These are phyloP conservation scores for Cossypha heuglini DNA, from an alignment of 2,797 vertebrate species.

Conservation along the genomic window DNA sequence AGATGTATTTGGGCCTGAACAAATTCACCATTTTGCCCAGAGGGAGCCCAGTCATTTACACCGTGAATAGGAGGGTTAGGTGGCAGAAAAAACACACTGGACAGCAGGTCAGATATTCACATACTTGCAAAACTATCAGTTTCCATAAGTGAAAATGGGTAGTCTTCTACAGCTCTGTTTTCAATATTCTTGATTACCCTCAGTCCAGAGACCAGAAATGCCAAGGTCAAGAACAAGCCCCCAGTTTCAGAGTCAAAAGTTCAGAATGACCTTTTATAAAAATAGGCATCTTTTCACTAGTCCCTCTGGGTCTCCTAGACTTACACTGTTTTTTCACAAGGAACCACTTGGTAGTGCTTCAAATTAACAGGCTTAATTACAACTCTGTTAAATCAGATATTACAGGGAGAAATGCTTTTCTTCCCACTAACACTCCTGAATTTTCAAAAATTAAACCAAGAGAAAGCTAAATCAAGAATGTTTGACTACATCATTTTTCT, in stretches of 20 bases:
- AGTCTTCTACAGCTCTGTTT: not conserved
- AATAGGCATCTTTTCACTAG: not conserved
- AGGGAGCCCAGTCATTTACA: not conserved
- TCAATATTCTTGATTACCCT: not conserved
- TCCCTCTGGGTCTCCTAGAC: not conserved
- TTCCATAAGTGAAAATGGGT: not conserved
- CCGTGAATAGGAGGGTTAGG: not conserved
- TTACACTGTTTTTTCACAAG: not conserved
- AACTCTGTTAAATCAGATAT: not conserved
- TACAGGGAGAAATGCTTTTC: not conserved
- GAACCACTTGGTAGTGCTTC: not conserved
- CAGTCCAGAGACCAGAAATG: not conserved
- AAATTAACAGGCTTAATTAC: not conserved
- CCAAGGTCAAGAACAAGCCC: not conserved
- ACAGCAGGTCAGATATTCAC: not conserved
- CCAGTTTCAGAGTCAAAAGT: not conserved
- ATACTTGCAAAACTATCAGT: not conserved
- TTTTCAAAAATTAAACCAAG: not conserved
- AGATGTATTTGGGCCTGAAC: not conserved
- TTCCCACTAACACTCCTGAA: not conserved
- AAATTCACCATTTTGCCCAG: slow-evolving; percentile 19
- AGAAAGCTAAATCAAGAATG: not conserved
- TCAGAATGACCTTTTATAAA: not conserved
- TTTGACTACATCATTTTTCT: not conserved
- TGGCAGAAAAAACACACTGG: not conserved